Conservation (phyloP, 2,797 vertebrate genomes). For the Myioborus miniatus region DNA sequence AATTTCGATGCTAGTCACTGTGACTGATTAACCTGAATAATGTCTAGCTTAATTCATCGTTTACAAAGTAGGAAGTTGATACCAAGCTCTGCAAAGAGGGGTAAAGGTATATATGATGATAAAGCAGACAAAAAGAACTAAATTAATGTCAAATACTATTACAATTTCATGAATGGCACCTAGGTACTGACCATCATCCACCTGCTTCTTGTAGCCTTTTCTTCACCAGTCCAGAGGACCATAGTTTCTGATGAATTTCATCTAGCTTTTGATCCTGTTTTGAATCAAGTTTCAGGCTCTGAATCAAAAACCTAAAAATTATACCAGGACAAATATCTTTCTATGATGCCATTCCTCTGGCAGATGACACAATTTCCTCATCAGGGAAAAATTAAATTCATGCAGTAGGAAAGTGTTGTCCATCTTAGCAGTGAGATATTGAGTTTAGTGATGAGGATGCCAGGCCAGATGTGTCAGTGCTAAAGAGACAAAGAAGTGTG, state of each 20-base stretch:
- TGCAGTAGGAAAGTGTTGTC: neutral
- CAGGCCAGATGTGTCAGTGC: neutral
- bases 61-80: slow-evolving; percentile 9
- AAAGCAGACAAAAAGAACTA: neutral
- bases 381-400: neutral
- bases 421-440: neutral
- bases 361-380: neutral
- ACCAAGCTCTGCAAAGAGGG: neutral
- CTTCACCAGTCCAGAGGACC: neutral
- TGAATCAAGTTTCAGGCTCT: neutral
- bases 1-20: slow-evolving; percentile 42
- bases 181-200: neutral
- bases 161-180: neutral
- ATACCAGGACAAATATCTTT: neutral
- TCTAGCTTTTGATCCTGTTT: neutral
- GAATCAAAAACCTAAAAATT: neutral
- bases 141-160: neutral
- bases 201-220: neutral
- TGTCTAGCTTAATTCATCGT: neutral
- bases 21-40: neutral
- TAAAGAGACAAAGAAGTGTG: neutral
- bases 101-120: neutral
- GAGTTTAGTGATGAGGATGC: neutral
- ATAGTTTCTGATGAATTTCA: neutral
- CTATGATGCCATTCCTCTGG: neutral